Evolutionary conservation across 37 sponge, comb jelly and placozoan species (phyloP).

Genomic region (Ianthella basta): DNA sequence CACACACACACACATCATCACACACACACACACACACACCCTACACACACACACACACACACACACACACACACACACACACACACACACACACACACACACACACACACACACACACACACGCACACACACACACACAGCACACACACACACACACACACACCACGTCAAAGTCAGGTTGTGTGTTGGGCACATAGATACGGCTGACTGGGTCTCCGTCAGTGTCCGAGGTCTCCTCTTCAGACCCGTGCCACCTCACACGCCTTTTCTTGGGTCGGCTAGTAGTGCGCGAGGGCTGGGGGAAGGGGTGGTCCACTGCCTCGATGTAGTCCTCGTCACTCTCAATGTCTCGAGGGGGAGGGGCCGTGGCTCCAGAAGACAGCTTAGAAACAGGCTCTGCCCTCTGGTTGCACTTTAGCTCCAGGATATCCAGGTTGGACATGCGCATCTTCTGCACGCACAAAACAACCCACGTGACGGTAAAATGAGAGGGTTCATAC

Average conservation of each 20-base stretch:
- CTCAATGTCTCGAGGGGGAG: neutral
- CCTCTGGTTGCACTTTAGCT: neutral
- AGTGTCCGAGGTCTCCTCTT: conserved; percentile 29
- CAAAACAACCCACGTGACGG: neutral
- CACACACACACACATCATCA: neutral
- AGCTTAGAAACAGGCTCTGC: neutral
- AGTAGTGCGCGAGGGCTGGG: neutral
- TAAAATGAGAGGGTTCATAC: no score
- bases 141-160: conserved; percentile 61
- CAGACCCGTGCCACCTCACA: conserved; percentile 24
- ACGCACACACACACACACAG: conserved; percentile 64
- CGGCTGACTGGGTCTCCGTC: conserved; percentile 30
- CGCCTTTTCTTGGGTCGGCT: conserved; percentile 2
- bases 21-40: no score
- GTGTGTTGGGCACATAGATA: conserved; percentile 23
- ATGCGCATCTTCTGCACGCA: conserved; percentile 2
- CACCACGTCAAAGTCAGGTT: conserved; percentile 74
- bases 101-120: neutral
- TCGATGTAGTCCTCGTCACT: conserved; percentile 36
- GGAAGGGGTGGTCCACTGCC: conserved; percentile 31
- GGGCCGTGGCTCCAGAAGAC: neutral
- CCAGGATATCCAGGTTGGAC: neutral
- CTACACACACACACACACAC: no score
- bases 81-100: neutral
- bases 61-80: no score